Evolutionary conservation across 1,140 invertebrate genomes (phyloP).

Genomic region (Penaeus japonicus): DNA sequence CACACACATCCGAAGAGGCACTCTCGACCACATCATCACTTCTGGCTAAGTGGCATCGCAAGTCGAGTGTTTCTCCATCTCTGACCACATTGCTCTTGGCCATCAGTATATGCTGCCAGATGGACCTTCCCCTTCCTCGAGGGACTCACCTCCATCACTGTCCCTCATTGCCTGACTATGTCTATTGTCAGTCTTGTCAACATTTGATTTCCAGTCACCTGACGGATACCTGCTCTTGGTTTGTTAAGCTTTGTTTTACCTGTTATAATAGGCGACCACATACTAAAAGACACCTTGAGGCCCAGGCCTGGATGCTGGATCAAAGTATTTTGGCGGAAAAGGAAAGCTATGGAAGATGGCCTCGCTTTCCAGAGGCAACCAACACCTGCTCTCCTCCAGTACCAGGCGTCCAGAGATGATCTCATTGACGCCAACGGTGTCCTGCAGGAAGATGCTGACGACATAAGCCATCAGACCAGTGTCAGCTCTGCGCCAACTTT

Average conservation of each 20-base stretch:
- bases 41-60: neutral
- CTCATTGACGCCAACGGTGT: neutral
- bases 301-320: neutral
- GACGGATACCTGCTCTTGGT: neutral
- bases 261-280: neutral
- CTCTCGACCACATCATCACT: conserved; percentile 16
- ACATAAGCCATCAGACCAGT: neutral
- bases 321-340: neutral
- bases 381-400: too few relatives aligned
- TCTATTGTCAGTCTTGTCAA: neutral
- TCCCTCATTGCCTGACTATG: neutral
- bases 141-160: neutral
- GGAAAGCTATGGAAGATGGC: neutral
- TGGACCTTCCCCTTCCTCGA: neutral
- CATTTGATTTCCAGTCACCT: conserved; percentile 1
- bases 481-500: neutral
- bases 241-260: neutral
- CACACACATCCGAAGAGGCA: neutral
- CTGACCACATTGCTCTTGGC: neutral
- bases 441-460: neutral
- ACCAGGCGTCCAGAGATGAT: neutral
- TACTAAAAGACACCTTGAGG: too few relatives aligned
- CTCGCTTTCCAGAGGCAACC: neutral
- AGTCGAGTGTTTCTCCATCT: neutral
- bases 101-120: neutral